Conservation (phyloP, 2,888 invertebrate species). For the Andrena chrysosceles region DNA sequence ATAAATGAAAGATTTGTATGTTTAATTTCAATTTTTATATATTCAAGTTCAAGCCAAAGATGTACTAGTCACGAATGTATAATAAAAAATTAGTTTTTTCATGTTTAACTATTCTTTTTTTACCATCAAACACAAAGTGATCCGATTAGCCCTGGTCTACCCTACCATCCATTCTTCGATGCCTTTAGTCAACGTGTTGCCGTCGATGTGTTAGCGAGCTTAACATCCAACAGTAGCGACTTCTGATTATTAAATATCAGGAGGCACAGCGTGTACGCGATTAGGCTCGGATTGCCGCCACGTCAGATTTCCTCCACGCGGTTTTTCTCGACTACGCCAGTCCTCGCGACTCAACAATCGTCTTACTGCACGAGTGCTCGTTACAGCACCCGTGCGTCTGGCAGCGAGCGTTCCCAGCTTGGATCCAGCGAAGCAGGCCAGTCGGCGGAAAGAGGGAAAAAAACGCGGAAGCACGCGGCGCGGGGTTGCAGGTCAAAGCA, state of each 20-base stretch:
- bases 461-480: conserved; percentile 53
- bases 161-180: too few species aligned
- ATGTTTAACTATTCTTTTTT: too few species aligned
- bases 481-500: conserved; percentile 72
- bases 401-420: neutral
- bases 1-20: too few species aligned
- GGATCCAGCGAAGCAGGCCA: conserved; percentile 22
- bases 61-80: too few species aligned
- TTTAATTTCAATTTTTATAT: too few species aligned
- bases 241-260: neutral
- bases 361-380: neutral
- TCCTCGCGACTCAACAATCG: neutral
- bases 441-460: conserved; percentile 31
- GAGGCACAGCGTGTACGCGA: neutral
- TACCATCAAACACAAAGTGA: too few species aligned
- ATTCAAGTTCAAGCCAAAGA: too few species aligned
- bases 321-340: neutral
- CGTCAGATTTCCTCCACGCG: neutral
- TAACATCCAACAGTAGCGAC: neutral
- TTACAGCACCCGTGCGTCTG: neutral
- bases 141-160: too few species aligned
- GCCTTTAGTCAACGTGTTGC: neutral
- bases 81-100: too few species aligned
- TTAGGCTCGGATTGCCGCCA: neutral
- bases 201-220: neutral